phyloP scores from a whole-genome alignment of 1,140 invertebrate species.

The Cyclina sinensis region DNA sequence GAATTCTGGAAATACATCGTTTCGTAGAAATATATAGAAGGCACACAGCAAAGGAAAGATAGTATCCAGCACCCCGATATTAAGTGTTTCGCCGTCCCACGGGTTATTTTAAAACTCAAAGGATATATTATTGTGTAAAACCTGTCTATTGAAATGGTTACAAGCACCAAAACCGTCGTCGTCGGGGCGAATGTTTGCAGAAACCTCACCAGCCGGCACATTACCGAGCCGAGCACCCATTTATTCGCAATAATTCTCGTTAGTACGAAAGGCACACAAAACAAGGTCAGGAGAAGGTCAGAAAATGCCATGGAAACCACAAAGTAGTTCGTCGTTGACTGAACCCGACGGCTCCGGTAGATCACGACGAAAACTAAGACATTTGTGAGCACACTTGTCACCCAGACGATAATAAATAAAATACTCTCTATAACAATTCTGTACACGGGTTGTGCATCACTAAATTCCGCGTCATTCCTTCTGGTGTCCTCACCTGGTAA shows the following conservation, averaged over 20 bases:
- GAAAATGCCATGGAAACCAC: conserved; percentile 79
- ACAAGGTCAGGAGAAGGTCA: conserved; percentile 72
- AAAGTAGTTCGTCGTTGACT: conserved; percentile 85
- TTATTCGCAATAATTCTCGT: conserved; percentile 65
- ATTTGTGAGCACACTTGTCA: conserved; percentile 75
- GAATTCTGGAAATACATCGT: not conserved
- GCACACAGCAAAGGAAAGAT: conserved; percentile 65
- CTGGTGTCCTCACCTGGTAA: not conserved
- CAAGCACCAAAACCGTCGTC: conserved; percentile 71
- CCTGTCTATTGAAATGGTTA: conserved; percentile 79
- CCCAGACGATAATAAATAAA: conserved; percentile 72
- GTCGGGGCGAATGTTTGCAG: conserved; percentile 71
- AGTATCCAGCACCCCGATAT: conserved; percentile 73
- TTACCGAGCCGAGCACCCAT: conserved; percentile 75
- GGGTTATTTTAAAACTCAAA: conserved; percentile 82
- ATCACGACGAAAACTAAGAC: conserved; percentile 81
- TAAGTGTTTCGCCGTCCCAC: conserved; percentile 79
- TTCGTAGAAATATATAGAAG: conserved; percentile 77
- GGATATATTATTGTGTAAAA: conserved; percentile 84
- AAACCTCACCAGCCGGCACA: conserved; percentile 79
- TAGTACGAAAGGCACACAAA: conserved; percentile 75
- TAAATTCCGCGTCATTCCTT: not conserved
- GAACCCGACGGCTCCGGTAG: conserved; percentile 79
- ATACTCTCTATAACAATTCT: conserved; percentile 69
- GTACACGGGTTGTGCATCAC: not conserved